A percentile compares a stretch with the other conserved stretches of the same genome.
Conservation (phyloP, 2,888 invertebrate genomes). For the Strigamia crassipes region DNA sequence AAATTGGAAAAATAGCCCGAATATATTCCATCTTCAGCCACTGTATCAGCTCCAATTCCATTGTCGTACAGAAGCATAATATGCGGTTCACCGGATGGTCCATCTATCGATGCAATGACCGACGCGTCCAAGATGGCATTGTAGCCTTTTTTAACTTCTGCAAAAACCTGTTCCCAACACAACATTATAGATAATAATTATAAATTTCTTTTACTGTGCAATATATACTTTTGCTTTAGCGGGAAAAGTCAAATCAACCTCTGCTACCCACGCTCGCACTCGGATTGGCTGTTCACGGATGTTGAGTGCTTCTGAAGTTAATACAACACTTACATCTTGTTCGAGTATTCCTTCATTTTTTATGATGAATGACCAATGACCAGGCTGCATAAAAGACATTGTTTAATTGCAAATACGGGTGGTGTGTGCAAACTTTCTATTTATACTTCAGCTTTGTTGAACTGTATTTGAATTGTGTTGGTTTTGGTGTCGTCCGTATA, state of each 20-base stretch:
- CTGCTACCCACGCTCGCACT: slow-evolving; percentile 52
- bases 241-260: slow-evolving; percentile 52
- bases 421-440: background rate
- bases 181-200: no score
- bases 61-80: slow-evolving; percentile 53
- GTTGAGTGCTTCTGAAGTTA: slow-evolving; percentile 52
- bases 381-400: slow-evolving; percentile 49
- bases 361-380: slow-evolving; percentile 51
- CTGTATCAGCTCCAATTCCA: slow-evolving; percentile 56
- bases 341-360: slow-evolving; percentile 47
- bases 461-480: slow-evolving; percentile 50
- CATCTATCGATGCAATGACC: slow-evolving; percentile 52
- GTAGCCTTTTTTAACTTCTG: slow-evolving; percentile 53
- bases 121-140: slow-evolving; percentile 52
- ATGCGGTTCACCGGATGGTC: slow-evolving; percentile 52
- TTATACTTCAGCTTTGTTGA: slow-evolving; percentile 50
- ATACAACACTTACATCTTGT: slow-evolving; percentile 49
- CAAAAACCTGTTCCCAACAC: slow-evolving; percentile 50
- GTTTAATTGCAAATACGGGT: no score
- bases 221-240: slow-evolving; percentile 51
- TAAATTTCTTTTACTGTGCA: background rate
- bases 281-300: slow-evolving; percentile 52
- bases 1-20: slow-evolving; percentile 56
- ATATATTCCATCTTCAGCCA: slow-evolving; percentile 57
- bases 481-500: slow-evolving; percentile 50